Conservation (phyloP, 2,797 vertebrate genomes). For the Gymnoscopelus braueri region DNA sequence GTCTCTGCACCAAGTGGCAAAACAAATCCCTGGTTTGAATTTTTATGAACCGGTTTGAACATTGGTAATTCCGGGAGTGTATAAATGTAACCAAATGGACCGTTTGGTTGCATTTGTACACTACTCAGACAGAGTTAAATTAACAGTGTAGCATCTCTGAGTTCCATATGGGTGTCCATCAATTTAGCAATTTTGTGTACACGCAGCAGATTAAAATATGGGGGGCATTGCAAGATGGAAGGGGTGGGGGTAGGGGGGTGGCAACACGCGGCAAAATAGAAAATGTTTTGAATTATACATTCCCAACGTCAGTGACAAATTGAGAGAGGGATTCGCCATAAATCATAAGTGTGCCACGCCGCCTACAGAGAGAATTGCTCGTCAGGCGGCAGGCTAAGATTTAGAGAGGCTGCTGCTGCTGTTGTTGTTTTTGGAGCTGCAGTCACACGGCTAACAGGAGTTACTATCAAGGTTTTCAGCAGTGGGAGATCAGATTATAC, state of each 20-base stretch:
- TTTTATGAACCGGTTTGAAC: too few species aligned
- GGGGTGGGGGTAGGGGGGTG: background rate
- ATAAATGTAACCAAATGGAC: too few species aligned
- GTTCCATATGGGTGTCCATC: too few species aligned
- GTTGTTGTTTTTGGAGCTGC: slow-evolving; percentile 50
- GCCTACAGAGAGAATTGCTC: slow-evolving; percentile 74
- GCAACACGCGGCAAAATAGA: slow-evolving; percentile 69
- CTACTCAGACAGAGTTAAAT: too few species aligned
- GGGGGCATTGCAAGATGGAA: background rate
- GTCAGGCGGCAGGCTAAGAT: slow-evolving; percentile 75
- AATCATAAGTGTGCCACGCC: slow-evolving; percentile 74
- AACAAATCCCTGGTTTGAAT: too few species aligned
- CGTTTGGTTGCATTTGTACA: too few species aligned
- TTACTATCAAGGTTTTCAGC: slow-evolving; percentile 24
- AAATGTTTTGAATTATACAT: slow-evolving; percentile 82
- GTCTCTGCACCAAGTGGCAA: background rate
- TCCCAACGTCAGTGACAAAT: slow-evolving; percentile 78
- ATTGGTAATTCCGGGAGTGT: too few species aligned
- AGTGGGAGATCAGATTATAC: too few species aligned
- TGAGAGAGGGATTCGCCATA: slow-evolving; percentile 76
- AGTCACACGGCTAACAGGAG: slow-evolving; percentile 36
- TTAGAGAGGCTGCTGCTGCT: slow-evolving; percentile 70
- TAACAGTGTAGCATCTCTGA: too few species aligned
- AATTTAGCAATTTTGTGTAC: slow-evolving; percentile 34
- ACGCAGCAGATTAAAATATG: slow-evolving; percentile 46